phyloP scores from a whole-genome alignment of 2,113 vertebrate genomes.

The Pygoscelis adeliae region DNA sequence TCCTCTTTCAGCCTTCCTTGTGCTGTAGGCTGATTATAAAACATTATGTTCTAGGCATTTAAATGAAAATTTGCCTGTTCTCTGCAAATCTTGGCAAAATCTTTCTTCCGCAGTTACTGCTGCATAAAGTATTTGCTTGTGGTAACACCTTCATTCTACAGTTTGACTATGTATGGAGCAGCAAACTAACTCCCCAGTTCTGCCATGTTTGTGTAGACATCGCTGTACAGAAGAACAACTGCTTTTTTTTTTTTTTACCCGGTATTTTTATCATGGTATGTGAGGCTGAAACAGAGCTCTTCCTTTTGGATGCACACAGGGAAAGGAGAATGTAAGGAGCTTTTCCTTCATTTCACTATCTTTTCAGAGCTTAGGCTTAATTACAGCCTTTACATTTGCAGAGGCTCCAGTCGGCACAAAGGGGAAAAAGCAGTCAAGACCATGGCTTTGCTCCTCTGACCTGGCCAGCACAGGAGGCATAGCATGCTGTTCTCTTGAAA shows the following conservation, averaged over 20 bases:
- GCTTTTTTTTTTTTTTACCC: too few species aligned
- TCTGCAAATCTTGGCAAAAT: not conserved
- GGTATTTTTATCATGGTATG: not conserved
- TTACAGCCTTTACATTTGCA: not conserved
- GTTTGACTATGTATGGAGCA: not conserved
- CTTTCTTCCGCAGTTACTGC: fast-evolving
- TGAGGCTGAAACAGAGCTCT: not conserved
- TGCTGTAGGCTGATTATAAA: not conserved
- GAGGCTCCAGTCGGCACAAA: not conserved
- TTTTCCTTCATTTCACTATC: not conserved
- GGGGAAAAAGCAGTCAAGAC: not conserved
- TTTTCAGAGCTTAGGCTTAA: not conserved
- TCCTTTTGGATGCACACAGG: not conserved
- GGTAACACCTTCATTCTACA: not conserved
- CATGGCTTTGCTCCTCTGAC: not conserved
- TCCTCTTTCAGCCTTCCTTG: not conserved
- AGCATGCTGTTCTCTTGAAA: not conserved
- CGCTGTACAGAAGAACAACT: not conserved
- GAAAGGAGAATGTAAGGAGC: not conserved
- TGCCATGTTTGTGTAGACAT: not conserved
- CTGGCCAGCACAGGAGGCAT: not conserved
- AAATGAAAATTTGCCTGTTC: not conserved
- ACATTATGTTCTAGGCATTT: not conserved
- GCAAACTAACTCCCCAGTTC: not conserved
- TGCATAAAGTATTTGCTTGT: not conserved